phyloP scores from a whole-genome alignment of 2,888 invertebrate genomes.

The Leucozona laternaria region DNA sequence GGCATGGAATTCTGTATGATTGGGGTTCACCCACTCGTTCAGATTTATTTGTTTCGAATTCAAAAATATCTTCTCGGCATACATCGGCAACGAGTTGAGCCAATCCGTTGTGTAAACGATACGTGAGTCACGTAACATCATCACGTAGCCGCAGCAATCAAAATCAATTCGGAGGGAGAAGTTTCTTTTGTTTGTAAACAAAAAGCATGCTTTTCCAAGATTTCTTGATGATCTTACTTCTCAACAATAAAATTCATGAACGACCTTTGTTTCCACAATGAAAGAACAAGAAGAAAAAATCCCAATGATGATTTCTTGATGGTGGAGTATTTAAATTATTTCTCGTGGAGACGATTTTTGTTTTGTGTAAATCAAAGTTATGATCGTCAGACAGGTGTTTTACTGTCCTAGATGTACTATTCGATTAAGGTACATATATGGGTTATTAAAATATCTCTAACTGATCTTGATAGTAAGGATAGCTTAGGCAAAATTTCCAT shows the following conservation, averaged over 20 bases:
- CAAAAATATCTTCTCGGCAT: constrained; percentile 42
- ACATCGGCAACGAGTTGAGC: background rate
- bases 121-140: constrained; percentile 52
- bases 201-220: constrained; percentile 24
- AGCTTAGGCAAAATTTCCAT: background rate
- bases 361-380: background rate
- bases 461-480: background rate
- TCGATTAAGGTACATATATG: background rate
- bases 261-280: constrained; percentile 47
- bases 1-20: constrained; percentile 32
- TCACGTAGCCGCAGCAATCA: background rate
- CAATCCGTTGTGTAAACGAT: constrained; percentile 7
- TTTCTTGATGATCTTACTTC: background rate
- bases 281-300: background rate
- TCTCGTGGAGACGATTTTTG: background rate
- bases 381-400: constrained; percentile 33
- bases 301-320: constrained; percentile 38
- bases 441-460: background rate
- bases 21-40: constrained; percentile 10
- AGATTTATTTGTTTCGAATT: constrained; percentile 14
- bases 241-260: constrained; percentile 32
- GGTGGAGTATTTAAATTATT: constrained; percentile 12
- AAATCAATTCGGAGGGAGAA: background rate
- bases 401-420: background rate
- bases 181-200: constrained; percentile 67